Conservation (phyloP, 1,140 invertebrate genomes). For the Bombyx mandarina region DNA sequence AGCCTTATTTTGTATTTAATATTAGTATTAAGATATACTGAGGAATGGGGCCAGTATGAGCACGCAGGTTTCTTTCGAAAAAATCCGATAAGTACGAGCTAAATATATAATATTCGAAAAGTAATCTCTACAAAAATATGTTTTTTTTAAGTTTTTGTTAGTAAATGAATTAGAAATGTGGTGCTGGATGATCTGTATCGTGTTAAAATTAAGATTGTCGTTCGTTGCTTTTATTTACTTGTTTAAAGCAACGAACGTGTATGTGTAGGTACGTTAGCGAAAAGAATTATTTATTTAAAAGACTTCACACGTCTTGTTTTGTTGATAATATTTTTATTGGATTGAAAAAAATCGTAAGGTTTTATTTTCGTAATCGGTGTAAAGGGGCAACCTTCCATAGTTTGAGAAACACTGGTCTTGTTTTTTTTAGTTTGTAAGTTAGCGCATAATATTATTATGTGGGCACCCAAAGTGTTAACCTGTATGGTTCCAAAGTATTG, state of each 20-base stretch:
- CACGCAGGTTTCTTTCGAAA: constrained; percentile 9
- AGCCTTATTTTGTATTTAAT: constrained; percentile 49
- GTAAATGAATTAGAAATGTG: constrained; percentile 27
- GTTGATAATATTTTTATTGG: constrained; percentile 11
- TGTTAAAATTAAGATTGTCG: constrained; percentile 26
- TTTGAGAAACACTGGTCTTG: constrained; percentile 68
- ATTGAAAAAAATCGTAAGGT: constrained; percentile 10
- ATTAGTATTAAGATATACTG: constrained; percentile 50
- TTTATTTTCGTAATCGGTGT: constrained; percentile 15
- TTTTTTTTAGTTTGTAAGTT: constrained; percentile 32
- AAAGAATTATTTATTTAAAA: constrained; percentile 22
- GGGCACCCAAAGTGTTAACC: constrained; percentile 61
- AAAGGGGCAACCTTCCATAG: constrained; percentile 24
- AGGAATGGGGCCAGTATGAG: constrained; percentile 47
- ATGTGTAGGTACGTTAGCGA: constrained; percentile 20
- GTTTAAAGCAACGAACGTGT: constrained; percentile 19
- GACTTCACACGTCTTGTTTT: constrained; percentile 19
- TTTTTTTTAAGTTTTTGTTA: not conserved
- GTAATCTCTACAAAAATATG: too few species aligned
- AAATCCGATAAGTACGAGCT: not conserved
- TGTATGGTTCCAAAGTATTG: constrained; percentile 65
- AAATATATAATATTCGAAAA: too few species aligned
- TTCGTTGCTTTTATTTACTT: constrained; percentile 18
- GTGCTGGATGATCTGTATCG: constrained; percentile 64
- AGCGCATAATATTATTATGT: constrained; percentile 52